phyloP scores from a whole-genome alignment of 2,888 invertebrate genomes.

The Palloptera scutellata region DNA sequence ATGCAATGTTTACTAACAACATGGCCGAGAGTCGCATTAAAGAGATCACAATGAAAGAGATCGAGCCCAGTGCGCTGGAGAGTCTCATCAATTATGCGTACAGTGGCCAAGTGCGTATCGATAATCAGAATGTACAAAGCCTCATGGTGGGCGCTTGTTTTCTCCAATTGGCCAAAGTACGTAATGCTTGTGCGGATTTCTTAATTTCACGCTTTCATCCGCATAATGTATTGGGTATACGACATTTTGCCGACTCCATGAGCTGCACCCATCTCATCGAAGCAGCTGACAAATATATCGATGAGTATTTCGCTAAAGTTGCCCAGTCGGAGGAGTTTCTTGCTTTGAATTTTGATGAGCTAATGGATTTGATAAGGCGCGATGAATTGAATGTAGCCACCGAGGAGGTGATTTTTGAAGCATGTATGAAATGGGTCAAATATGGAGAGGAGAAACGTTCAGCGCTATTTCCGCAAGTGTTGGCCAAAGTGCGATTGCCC shows the following conservation, averaged over 20 bases:
- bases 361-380: conserved; percentile 74
- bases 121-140: conserved; percentile 82
- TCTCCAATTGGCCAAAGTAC: conserved; percentile 79
- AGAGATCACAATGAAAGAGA: conserved; percentile 82
- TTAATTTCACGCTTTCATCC: conserved; percentile 79
- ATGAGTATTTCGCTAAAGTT: conserved; percentile 75
- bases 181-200: conserved; percentile 85
- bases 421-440: conserved; percentile 82
- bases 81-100: conserved; percentile 86
- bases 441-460: conserved; percentile 69
- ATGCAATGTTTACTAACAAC: conserved; percentile 89
- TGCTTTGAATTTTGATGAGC: conserved; percentile 67
- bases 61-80: conserved; percentile 84
- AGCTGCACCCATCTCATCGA: conserved; percentile 75
- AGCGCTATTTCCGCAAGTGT: conserved; percentile 72
- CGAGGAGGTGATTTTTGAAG: conserved; percentile 86
- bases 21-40: conserved; percentile 85
- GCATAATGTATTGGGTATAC: conserved; percentile 81
- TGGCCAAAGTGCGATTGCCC: conserved; percentile 80
- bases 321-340: conserved; percentile 80
- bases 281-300: conserved; percentile 80
- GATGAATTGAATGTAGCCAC: conserved; percentile 80
- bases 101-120: conserved; percentile 78
- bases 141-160: conserved; percentile 86
- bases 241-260: conserved; percentile 81